Conservation (phyloP, 1,140 invertebrate species). For the Drosophila sulfurigaster region DNA sequence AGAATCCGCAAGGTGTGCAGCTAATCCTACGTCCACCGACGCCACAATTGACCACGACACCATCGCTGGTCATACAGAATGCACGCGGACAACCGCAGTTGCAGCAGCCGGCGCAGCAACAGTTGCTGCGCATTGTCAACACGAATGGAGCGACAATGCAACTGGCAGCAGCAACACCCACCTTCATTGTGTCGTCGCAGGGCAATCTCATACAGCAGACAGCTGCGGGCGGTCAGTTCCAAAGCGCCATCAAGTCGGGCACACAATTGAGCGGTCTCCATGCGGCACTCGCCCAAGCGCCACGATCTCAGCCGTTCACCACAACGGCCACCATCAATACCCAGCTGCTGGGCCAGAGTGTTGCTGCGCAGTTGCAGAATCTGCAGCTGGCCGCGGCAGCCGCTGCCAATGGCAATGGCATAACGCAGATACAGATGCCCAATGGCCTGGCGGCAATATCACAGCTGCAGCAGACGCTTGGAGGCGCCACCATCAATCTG, state of each 20-base stretch:
- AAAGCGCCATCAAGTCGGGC: conserved; percentile 66
- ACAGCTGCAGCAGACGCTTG: conserved; percentile 79
- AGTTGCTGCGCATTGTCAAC: conserved; percentile 85
- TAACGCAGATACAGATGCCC: conserved; percentile 84
- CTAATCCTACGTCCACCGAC: conserved; percentile 86
- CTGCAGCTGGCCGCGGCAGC: conserved; percentile 77
- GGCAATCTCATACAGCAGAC: conserved; percentile 84
- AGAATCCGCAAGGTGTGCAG: conserved; percentile 86
- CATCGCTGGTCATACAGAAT: conserved; percentile 85
- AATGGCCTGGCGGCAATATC: conserved; percentile 81
- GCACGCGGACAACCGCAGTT: conserved; percentile 77
- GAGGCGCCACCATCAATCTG: conserved; percentile 79
- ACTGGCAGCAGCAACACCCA: conserved; percentile 82
- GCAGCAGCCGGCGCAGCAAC: conserved; percentile 85
- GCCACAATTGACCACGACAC: conserved; percentile 85
- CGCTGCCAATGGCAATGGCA: conserved; percentile 64
- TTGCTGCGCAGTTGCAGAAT: conserved; percentile 81
- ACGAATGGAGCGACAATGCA: conserved; percentile 86
- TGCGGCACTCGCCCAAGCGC: conserved; percentile 77
- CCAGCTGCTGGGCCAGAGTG: conserved; percentile 78
- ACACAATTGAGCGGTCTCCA: conserved; percentile 80
- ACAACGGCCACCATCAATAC: conserved; percentile 82
- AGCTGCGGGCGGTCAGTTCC: conserved; percentile 72
- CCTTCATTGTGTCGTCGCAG: conserved; percentile 84
- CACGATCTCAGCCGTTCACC: conserved; percentile 83